phyloP scores from a whole-genome alignment of 1,140 invertebrate genomes.

The Chlorops oryzae region DNA sequence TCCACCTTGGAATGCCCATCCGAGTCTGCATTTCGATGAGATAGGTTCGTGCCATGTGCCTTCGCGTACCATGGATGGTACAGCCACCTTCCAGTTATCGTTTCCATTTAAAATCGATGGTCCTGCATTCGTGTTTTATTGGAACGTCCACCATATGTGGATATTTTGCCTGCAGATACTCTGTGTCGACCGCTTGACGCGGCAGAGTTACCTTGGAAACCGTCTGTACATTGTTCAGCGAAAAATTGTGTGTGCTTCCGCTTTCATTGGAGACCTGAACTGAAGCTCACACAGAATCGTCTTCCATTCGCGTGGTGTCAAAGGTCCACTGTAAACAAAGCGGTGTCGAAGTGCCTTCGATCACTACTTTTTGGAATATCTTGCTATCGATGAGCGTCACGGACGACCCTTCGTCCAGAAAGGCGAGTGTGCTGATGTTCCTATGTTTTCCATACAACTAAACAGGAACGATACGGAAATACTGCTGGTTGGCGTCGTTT shows the following conservation, averaged over 20 bases:
- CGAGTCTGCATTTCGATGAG: background rate
- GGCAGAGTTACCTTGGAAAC: too few relatives aligned
- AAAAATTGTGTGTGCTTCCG: too few relatives aligned
- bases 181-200: too few relatives aligned
- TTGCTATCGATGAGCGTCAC: background rate
- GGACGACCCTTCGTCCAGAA: slow-evolving; percentile 3
- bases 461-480: too few relatives aligned
- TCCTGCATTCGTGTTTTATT: background rate
- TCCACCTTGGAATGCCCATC: background rate
- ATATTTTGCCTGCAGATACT: background rate
- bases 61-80: slow-evolving; percentile 4
- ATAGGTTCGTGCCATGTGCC: slow-evolving; percentile 2
- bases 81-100: slow-evolving; percentile 4
- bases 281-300: background rate
- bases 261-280: background rate
- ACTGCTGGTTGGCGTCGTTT: too few relatives aligned
- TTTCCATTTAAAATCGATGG: slow-evolving; percentile 1
- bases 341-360: background rate
- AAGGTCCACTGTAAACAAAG: slow-evolving; percentile 3
- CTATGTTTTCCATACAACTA: too few relatives aligned
- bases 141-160: background rate
- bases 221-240: too few relatives aligned
- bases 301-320: background rate
- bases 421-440: too few relatives aligned
- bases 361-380: background rate